Conservation (phyloP, 2,888 invertebrate species). For the Lingula anatina region DNA sequence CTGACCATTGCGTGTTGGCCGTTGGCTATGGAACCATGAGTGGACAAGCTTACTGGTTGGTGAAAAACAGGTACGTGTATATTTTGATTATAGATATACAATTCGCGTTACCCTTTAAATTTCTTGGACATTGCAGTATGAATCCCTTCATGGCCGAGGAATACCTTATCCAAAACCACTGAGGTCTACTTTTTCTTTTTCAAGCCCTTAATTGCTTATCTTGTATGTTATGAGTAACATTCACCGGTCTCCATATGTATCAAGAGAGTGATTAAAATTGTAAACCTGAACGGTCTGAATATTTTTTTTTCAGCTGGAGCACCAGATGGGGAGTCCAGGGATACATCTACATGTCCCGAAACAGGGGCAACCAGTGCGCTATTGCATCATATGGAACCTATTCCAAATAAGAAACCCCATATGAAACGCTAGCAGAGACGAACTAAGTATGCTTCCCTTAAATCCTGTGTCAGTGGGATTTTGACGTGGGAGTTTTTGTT, state of each 20-base stretch:
- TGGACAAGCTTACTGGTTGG: constrained; percentile 69
- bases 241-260: not conserved
- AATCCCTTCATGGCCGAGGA: not conserved
- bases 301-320: constrained; percentile 65
- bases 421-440: not conserved
- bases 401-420: too few relatives aligned
- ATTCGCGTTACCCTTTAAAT: too few relatives aligned
- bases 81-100: too few relatives aligned
- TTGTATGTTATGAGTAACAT: too few relatives aligned
- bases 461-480: too few relatives aligned
- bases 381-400: too few relatives aligned
- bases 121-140: too few relatives aligned
- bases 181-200: not conserved
- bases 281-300: not conserved
- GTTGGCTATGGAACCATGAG: constrained; percentile 70
- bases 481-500: too few relatives aligned
- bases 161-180: not conserved
- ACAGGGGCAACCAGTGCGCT: too few relatives aligned
- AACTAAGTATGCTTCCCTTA: not conserved
- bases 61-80: constrained; percentile 86
- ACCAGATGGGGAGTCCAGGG: constrained; percentile 77
- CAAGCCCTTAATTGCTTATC: too few relatives aligned
- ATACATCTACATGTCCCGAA: constrained; percentile 69
- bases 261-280: not conserved
- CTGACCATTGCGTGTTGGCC: constrained; percentile 80